phyloP scores from a whole-genome alignment of 2,797 vertebrate species.

The Periophthalmus magnuspinnatus region DNA sequence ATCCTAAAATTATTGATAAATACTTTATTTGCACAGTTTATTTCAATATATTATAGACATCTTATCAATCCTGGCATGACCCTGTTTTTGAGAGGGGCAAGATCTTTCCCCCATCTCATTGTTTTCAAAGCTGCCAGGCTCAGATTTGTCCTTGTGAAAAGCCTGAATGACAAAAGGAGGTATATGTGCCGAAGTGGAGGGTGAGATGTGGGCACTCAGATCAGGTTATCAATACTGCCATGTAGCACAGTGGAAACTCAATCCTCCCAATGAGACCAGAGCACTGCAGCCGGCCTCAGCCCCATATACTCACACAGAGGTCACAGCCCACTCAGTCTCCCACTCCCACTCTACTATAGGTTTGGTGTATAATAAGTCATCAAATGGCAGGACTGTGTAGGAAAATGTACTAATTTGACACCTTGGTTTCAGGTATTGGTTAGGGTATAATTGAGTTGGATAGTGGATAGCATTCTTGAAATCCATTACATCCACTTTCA shows the following conservation, averaged over 20 bases:
- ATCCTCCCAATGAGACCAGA: slow-evolving; percentile 67
- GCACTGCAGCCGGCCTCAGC: slow-evolving; percentile 56
- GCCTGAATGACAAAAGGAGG: not conserved
- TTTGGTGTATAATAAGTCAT: too few relatives aligned
- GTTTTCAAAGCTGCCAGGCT: not conserved
- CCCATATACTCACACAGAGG: slow-evolving; percentile 49
- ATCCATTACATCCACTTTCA: too few relatives aligned
- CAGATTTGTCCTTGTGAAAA: slow-evolving; percentile 7
- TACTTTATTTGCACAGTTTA: not conserved
- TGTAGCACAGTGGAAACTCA: slow-evolving; percentile 64
- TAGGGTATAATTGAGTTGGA: too few relatives aligned
- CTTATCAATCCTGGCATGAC: too few relatives aligned
- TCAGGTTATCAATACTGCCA: slow-evolving; percentile 66
- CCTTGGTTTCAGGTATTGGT: not conserved
- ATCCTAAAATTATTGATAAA: not conserved
- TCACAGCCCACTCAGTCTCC: slow-evolving; percentile 40
- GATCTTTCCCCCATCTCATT: not conserved
- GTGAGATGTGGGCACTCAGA: slow-evolving; percentile 45
- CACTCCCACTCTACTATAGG: not conserved
- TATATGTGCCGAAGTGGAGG: slow-evolving; percentile 22
- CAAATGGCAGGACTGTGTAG: not conserved
- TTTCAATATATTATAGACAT: not conserved
- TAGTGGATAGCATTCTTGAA: too few relatives aligned
- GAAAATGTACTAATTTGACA: not conserved
- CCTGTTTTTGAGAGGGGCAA: not conserved